Base-by-base conservation (phyloP, 1,140 invertebrate species). In the Megathymus violae region DNA sequence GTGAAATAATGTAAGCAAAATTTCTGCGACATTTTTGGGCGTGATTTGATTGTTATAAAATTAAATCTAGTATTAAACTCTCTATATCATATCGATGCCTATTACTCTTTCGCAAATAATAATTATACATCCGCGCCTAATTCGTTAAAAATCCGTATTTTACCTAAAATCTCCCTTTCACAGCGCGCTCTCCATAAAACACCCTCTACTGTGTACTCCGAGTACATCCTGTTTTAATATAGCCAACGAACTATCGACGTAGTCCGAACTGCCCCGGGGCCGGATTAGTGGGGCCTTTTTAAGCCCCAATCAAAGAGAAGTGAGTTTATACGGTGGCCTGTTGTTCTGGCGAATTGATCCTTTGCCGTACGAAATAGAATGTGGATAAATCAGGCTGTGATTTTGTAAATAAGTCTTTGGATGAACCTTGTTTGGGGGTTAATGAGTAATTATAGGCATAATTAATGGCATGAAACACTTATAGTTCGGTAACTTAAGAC, bases 251-350 rank as follows among this genome's bases (percentile, higher is more conserved):
- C 40, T 56, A 56, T 56, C 52, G 14, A 14, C 52, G 38, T 41
- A 56, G 51, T 38, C 54, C 54, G 40, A 46, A 58, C 54, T 44
- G 52, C 52, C 41, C 46, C 40, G 61, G 54, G 59, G 51, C 46
- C 47, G 71, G 68, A 76, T 73, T 69, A 71, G 66, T 43, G 62
- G 54, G 65, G 65, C 58, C 71, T 71, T 69, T 56, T 71, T 76
- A 71, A 76, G 74, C 71, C 68, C 71, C 74, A 76, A 76, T 74
- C 73, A 74, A 68, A 73, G 65, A 64, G 64, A 68, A 77, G 74
- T 67, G 71, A 67, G 68, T 61, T 74, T 77, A 77, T 74, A 58
- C 41, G 54, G 43, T 27, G 54, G 27, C 40, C 46, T 56, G 52
- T 56, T 56, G 52, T 56, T 56, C 52, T 56, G 22, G 22, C 52